These are phyloP conservation scores for Platalea minor DNA, from an alignment of 2,797 vertebrate species.

Conservation along the genomic window DNA sequence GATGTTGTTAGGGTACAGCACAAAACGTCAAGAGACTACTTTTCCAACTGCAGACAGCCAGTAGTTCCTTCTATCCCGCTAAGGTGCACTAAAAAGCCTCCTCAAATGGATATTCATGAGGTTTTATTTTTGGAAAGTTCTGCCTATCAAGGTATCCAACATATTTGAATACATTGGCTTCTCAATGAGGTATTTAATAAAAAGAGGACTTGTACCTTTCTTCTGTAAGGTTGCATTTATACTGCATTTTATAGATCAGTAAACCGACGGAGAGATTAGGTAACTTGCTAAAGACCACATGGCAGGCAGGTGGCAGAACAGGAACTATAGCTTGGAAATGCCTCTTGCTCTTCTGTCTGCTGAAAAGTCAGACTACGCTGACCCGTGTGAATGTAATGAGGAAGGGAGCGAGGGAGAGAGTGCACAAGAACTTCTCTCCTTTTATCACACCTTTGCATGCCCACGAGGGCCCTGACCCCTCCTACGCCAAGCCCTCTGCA, in stretches of 20 bases:
- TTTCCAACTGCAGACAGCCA: neutral
- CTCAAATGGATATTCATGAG: neutral
- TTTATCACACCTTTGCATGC: conserved; percentile 64
- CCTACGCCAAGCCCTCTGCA: conserved; percentile 30
- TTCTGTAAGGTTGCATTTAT: neutral
- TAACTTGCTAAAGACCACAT: conserved; percentile 26
- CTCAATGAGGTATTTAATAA: neutral
- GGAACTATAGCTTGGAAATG: conserved; percentile 31
- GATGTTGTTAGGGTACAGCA: neutral
- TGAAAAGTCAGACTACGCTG: conserved; percentile 32
- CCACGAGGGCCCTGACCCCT: conserved; percentile 26
- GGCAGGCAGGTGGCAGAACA: conserved; percentile 62
- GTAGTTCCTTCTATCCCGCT: neutral
- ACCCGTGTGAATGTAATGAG: conserved; percentile 28
- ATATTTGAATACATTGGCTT: neutral
- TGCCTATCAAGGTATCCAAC: neutral
- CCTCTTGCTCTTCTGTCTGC: conserved; percentile 60
- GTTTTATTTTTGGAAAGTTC: neutral
- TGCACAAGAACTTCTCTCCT: conserved; percentile 50
- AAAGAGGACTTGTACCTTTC: neutral
- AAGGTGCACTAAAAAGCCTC: neutral
- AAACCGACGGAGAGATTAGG: neutral
- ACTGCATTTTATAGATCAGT: neutral
- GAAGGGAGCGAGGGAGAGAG: conserved; percentile 39
- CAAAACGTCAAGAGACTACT: neutral